Evolutionary conservation across 2,113 vertebrate species (phyloP).

Genomic region (Alces alces): DNA sequence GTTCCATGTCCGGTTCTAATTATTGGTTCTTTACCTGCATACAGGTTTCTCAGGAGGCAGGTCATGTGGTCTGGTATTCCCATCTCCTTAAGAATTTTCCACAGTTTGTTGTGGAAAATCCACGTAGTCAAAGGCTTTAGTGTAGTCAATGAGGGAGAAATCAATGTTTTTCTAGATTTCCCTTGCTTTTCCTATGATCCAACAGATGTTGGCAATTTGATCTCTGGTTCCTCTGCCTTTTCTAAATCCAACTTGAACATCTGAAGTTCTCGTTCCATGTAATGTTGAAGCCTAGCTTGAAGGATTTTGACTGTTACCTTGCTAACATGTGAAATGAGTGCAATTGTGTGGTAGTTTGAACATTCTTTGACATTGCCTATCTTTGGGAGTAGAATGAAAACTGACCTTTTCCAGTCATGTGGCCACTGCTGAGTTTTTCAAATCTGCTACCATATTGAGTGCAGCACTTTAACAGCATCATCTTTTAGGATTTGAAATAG

Average conservation of each 20-base stretch:
- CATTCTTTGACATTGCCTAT: neutral
- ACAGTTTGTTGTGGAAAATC: neutral
- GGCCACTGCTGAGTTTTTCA: neutral
- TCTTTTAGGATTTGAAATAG: neutral
- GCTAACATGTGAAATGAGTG: neutral
- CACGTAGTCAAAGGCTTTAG: neutral
- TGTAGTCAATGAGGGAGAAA: neutral
- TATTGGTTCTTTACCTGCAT: neutral
- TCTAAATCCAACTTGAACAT: neutral
- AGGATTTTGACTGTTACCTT: neutral
- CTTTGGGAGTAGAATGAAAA: neutral
- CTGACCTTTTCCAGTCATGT: neutral
- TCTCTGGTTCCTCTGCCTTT: neutral
- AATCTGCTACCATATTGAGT: neutral
- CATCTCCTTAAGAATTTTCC: neutral
- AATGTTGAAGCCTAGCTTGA: neutral
- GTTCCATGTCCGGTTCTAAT: neutral
- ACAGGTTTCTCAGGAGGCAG: neutral
- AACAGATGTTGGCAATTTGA: neutral
- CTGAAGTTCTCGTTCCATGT: neutral
- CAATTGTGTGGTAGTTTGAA: neutral
- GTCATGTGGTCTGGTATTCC: neutral
- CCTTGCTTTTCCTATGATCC: neutral
- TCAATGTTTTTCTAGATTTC: neutral
- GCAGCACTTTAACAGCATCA: neutral